Conservation (phyloP, 2,888 invertebrate genomes). For the Anaspis maculata region DNA sequence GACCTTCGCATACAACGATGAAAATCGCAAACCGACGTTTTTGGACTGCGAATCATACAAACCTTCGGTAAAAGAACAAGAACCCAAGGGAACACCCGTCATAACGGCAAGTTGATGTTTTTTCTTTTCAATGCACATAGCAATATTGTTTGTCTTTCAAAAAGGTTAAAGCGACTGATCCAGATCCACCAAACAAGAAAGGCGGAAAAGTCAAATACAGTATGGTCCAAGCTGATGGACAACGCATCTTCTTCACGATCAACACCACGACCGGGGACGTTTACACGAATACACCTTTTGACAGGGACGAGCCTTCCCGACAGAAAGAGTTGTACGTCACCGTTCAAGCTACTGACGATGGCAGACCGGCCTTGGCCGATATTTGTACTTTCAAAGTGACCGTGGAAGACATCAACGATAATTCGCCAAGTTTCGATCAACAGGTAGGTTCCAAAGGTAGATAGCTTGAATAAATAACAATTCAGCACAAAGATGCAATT, state of each 20-base stretch:
- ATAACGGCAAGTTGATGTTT: slow-evolving; percentile 60
- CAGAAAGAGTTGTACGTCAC: slow-evolving; percentile 79
- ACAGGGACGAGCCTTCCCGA: slow-evolving; percentile 81
- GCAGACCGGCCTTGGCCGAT: slow-evolving; percentile 80
- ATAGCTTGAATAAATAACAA: no score
- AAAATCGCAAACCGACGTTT: slow-evolving; percentile 85
- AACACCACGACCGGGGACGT: slow-evolving; percentile 69
- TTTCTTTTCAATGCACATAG: no score
- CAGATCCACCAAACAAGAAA: slow-evolving; percentile 62
- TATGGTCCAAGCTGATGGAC: slow-evolving; percentile 66
- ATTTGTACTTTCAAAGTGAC: slow-evolving; percentile 89
- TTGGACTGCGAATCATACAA: slow-evolving; percentile 74
- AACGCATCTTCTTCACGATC: slow-evolving; percentile 71
- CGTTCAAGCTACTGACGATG: slow-evolving; percentile 88
- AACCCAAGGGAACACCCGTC: slow-evolving; percentile 61
- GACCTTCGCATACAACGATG: no score
- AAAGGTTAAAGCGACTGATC: slow-evolving; percentile 66
- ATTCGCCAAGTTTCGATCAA: slow-evolving; percentile 73
- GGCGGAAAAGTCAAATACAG: slow-evolving; percentile 78
- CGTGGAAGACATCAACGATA: slow-evolving; percentile 91
- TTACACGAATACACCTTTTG: slow-evolving; percentile 67
- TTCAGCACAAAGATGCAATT: no score
- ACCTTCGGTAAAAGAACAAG: slow-evolving; percentile 70
- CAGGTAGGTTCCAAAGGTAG: slow-evolving; percentile 47
- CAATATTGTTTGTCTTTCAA: no score